These are phyloP conservation scores for Sphyrna mokarran DNA, from an alignment of 2,113 vertebrate species.

Conservation along the genomic window DNA sequence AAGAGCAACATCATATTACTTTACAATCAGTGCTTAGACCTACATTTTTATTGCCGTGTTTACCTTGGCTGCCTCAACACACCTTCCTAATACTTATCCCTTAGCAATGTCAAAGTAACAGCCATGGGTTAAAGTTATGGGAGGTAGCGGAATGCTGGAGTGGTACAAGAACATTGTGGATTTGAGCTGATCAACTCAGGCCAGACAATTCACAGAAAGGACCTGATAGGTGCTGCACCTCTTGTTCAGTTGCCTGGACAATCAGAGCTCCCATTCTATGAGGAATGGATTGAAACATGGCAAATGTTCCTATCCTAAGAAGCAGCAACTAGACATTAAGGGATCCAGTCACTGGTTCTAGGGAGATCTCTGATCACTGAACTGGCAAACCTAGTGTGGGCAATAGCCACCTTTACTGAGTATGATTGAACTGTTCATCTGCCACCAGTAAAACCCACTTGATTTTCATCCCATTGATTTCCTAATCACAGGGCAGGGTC, in stretches of 20 bases:
- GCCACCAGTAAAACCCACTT: background rate
- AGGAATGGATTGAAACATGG: background rate
- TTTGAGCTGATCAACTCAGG: too few species aligned
- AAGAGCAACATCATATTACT: too few species aligned
- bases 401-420: background rate
- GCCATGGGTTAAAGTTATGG: too few species aligned
- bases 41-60: too few species aligned
- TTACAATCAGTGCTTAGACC: too few species aligned
- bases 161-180: too few species aligned
- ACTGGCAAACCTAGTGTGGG: background rate
- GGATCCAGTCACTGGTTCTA: background rate
- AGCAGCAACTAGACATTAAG: background rate
- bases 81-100: too few species aligned
- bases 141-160: too few species aligned
- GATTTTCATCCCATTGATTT: background rate
- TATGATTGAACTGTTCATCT: background rate
- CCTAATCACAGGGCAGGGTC: background rate
- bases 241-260: background rate
- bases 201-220: background rate
- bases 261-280: background rate
- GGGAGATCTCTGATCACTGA: background rate
- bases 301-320: background rate
- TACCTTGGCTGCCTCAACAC: too few species aligned
- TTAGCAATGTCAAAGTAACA: too few species aligned
- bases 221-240: background rate